Percentiles rank a stretch among this genome's conserved stretches.
phyloP scores from a whole-genome alignment of 2,888 invertebrate genomes.

The Cantharis rufa region DNA sequence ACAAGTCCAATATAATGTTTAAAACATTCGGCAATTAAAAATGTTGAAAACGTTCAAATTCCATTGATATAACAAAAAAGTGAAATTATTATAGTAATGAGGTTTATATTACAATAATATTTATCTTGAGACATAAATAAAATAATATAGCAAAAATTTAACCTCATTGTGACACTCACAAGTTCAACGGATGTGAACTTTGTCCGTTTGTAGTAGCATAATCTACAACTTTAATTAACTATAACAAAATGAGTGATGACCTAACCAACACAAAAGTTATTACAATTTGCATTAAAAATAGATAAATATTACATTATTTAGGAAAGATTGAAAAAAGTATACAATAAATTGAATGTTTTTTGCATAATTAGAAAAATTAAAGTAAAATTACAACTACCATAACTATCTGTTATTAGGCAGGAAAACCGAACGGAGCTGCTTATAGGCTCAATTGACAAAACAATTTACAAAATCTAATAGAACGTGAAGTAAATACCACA shows the following conservation, averaged over 20 bases:
- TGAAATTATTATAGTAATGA: not conserved
- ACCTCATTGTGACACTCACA: not conserved
- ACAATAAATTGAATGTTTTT: too few species aligned
- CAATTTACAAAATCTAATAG: slow-evolving; percentile 24
- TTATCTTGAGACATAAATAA: not conserved
- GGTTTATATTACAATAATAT: not conserved
- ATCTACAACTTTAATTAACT: not conserved
- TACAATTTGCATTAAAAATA: not conserved
- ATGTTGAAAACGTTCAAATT: not conserved
- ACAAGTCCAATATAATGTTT: not conserved
- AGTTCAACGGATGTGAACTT: not conserved
- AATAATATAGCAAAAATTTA: not conserved
- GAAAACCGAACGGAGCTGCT: not conserved
- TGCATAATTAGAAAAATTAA: not conserved
- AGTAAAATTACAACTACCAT: not conserved
- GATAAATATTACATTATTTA: not conserved
- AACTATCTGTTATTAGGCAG: not conserved
- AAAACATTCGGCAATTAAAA: not conserved
- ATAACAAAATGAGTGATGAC: not conserved
- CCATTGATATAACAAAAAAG: not conserved
- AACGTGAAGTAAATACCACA: slow-evolving; percentile 22
- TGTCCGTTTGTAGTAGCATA: not conserved
- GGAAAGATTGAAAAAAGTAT: not conserved
- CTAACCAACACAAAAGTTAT: not conserved
- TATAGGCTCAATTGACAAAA: slow-evolving; percentile 16